A percentile compares a stretch with the other conserved stretches of the same genome.
phyloP scores from a whole-genome alignment of 2,888 invertebrate species.

The Cheilosia pagana region DNA sequence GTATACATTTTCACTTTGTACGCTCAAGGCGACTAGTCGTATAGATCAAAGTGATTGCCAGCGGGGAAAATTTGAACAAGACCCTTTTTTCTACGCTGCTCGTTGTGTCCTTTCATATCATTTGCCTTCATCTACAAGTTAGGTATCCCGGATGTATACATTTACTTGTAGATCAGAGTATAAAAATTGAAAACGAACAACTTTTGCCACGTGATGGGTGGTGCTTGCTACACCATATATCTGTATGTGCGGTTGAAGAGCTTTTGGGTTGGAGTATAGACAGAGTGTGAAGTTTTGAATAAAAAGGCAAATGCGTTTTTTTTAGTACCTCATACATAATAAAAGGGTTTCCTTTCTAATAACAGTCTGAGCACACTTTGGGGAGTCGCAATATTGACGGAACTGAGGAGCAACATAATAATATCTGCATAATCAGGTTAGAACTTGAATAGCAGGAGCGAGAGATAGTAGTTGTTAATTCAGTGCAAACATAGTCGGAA shows the following conservation, averaged over 20 bases:
- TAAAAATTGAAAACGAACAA: conserved; percentile 19
- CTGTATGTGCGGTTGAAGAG: neutral
- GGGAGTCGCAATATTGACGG: too few relatives aligned
- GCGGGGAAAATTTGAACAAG: conserved; percentile 32
- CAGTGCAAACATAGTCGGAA: too few relatives aligned
- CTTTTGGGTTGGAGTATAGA: neutral
- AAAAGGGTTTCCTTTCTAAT: too few relatives aligned
- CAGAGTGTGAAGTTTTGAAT: conserved; percentile 17
- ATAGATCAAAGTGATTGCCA: conserved; percentile 64
- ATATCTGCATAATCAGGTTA: too few relatives aligned
- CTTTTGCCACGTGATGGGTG: conserved; percentile 18
- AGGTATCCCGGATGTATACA: neutral
- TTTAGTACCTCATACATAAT: neutral
- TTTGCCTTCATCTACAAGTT: neutral
- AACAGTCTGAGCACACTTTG: too few relatives aligned
- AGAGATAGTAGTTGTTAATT: too few relatives aligned
- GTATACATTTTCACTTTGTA: neutral
- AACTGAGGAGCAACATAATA: too few relatives aligned
- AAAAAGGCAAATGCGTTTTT: neutral
- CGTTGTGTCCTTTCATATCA: neutral
- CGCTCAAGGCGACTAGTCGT: conserved; percentile 4
- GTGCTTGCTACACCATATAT: conserved; percentile 4
- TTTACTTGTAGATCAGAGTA: conserved; percentile 5
- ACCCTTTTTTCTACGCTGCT: conserved; percentile 1
- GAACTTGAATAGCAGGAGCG: too few relatives aligned